Conservation (phyloP, 2,113 vertebrate species). For the Nothobranchius kuhntae region DNA sequence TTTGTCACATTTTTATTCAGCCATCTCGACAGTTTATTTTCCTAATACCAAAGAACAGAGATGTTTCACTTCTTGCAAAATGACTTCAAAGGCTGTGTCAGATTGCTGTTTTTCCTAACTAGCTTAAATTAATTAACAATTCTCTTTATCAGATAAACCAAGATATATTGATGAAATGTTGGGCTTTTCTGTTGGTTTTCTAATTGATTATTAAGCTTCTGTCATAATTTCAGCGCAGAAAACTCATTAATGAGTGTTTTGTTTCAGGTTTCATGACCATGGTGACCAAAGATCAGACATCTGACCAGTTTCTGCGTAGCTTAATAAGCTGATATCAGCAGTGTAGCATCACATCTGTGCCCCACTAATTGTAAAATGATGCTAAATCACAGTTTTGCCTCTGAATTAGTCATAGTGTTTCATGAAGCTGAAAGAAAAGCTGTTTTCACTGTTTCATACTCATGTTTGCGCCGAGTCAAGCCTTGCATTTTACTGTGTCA, state of each 20-base stretch:
- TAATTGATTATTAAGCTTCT: slow-evolving; percentile 1
- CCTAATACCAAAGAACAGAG: too few species aligned
- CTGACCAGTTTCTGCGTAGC: slow-evolving; percentile 2
- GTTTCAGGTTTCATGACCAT: neutral
- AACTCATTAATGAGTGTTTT: neutral
- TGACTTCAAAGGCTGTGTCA: too few species aligned
- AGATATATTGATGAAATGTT: too few species aligned
- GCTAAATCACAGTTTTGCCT: neutral
- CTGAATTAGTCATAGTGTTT: slow-evolving; percentile 3
- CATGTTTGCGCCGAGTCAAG: slow-evolving; percentile 9
- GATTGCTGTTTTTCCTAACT: too few species aligned
- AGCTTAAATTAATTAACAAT: too few species aligned
- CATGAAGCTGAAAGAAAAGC: slow-evolving; percentile 1
- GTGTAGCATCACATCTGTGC: slow-evolving; percentile 5
- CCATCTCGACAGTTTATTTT: too few species aligned
- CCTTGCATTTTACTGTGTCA: neutral
- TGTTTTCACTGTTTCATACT: slow-evolving; percentile 3
- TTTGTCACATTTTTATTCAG: too few species aligned
- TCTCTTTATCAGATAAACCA: too few species aligned
- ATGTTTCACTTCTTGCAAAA: too few species aligned
- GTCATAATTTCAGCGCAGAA: neutral
- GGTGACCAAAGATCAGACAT: slow-evolving; percentile 10
- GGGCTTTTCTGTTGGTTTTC: neutral
- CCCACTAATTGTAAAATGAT: slow-evolving; percentile 4
- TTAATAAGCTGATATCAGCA: neutral